Evolutionary conservation across 2,113 vertebrate genomes (phyloP).

Genomic region (Chloropsis cyanopogon): DNA sequence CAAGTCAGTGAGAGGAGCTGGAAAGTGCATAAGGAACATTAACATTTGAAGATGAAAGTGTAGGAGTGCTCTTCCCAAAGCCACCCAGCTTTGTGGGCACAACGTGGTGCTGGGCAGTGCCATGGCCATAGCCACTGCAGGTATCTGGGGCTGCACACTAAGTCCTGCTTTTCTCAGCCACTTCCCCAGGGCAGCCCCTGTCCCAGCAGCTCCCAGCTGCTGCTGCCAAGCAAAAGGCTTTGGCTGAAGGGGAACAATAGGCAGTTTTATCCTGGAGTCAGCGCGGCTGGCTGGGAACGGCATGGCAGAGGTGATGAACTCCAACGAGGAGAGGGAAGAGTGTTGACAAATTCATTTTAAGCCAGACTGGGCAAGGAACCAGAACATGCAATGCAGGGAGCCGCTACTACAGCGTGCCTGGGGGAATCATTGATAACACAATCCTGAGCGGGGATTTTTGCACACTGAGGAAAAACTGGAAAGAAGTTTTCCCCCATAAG

Average conservation of each 20-base stretch:
- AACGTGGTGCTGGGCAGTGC: accelerated
- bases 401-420: conserved; percentile 29
- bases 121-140: accelerated
- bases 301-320: conserved; percentile 62
- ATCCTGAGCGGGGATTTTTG: background rate
- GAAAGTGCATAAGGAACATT: background rate
- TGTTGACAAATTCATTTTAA: conserved; percentile 64
- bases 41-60: background rate
- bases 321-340: conserved; percentile 50
- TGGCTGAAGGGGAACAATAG: conserved; percentile 43
- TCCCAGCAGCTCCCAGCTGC: conserved; percentile 33
- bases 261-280: conserved; percentile 51
- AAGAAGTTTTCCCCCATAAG: background rate
- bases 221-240: conserved; percentile 18
- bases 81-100: background rate
- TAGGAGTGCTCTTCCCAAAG: background rate
- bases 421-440: conserved; percentile 14
- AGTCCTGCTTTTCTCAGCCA: background rate
- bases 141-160: background rate
- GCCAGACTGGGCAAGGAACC: conserved; percentile 47
- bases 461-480: background rate
- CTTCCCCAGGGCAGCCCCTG: background rate
- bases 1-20: background rate
- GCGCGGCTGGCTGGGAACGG: conserved; percentile 14
- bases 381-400: background rate